Base-by-base conservation (phyloP, 2,797 vertebrate genomes). In the Bovichtus diacanthus region DNA sequence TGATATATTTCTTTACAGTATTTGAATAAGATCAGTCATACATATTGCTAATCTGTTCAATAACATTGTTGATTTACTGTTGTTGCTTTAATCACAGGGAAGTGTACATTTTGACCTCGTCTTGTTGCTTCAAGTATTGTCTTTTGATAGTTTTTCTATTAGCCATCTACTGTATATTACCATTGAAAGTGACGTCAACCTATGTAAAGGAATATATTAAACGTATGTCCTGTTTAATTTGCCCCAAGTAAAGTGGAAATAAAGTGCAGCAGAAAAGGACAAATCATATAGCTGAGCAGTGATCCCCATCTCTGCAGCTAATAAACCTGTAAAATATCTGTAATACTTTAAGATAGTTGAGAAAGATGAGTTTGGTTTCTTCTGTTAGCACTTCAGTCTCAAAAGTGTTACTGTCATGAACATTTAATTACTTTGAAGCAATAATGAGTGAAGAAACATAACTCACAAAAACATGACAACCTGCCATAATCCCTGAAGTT, bases 351-450 rank as follows among this genome's bases (percentile, higher is more conserved):
- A 39, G 6, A 29, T 18, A 19, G 6, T 16, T 16, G 7, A 31
- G 34, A 64, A 44, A 56, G n/a, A n/a, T n/a, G 31, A 34, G 34
- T 6, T 34, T 34, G 31, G 34, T 31, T 7, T 34, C 34, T 69
- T 44, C 3, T n/a, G 21, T 29, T 27, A 3, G 9, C 16, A 23
- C 49, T 25, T 51, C 9, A 39, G 38, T 3, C 1, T 50, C 36
- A 36, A 11, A 77, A 11, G 25, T 73, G n/a, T n/a, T 39, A 25
- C 55, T 36, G 16, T 54, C 4, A 41, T 60, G 27, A 78, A 69
- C 54, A 43, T 75, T 77, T 74, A 71, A 70, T 70, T 61, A 67
- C 13, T 18, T 51, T 16, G 16, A 34, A 66, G 23, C 21, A 74
- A 41, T 16, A 43, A 10, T 13, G 31, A 71, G 4, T n/a, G 3